These are phyloP conservation scores for Sebastes iracundus DNA, from an alignment of 2,797 vertebrate genomes.

Conservation along the genomic window DNA sequence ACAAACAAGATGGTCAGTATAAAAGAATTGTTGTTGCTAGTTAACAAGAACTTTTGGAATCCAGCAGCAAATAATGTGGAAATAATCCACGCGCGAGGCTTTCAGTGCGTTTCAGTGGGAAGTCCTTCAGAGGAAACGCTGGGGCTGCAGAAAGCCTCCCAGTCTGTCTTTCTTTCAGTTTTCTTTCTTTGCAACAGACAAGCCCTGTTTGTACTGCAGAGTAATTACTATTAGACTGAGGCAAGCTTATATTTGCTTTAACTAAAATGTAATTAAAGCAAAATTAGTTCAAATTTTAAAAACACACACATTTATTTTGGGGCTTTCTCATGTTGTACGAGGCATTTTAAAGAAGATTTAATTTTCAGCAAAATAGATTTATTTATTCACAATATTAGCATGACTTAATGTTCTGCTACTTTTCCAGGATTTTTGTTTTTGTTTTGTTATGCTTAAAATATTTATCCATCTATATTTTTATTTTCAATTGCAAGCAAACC, in stretches of 20 bases:
- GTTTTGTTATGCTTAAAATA: constrained; percentile 12
- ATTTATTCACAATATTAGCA: constrained; percentile 14
- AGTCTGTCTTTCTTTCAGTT: constrained; percentile 62
- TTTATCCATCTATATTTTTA: not conserved
- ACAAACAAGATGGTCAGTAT: constrained; percentile 25
- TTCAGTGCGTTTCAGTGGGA: constrained; percentile 69
- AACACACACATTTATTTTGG: constrained; percentile 36
- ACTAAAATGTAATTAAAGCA: constrained; percentile 60
- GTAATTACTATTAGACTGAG: constrained; percentile 61
- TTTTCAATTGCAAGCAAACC: constrained; percentile 58
- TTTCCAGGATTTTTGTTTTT: not conserved
- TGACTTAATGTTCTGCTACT: not conserved
- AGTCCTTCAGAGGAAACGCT: constrained; percentile 78
- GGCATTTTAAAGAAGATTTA: constrained; percentile 10
- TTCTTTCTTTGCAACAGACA: constrained; percentile 63
- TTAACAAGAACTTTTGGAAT: constrained; percentile 75
- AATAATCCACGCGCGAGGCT: constrained; percentile 73
- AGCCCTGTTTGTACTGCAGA: constrained; percentile 61
- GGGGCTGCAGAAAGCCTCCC: constrained; percentile 72
- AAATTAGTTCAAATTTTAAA: constrained; percentile 29
- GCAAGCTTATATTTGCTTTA: constrained; percentile 48
- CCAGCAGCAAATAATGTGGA: constrained; percentile 79
- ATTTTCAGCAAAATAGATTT: constrained; percentile 19
- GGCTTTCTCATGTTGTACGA: not conserved
- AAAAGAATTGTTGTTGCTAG: constrained; percentile 56